A percentile compares a stretch with the other conserved stretches of the same genome.
Evolutionary conservation across 1,140 invertebrate species (phyloP).

Genomic region (Matsumurasca onukii): DNA sequence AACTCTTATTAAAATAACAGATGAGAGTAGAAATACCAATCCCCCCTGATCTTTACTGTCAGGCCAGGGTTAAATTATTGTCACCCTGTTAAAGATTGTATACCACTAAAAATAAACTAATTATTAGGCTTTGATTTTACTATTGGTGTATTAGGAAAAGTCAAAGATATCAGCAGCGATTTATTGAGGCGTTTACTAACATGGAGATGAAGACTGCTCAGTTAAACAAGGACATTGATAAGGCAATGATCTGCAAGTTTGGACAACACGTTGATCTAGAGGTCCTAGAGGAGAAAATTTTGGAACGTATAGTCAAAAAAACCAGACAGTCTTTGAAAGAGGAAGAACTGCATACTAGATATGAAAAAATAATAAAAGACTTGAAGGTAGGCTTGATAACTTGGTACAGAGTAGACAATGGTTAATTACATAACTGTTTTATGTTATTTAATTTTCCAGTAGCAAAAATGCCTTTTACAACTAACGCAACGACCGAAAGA

Average conservation of each 20-base stretch:
- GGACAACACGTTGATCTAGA: conserved; percentile 55
- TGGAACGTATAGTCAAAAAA: conserved; percentile 55
- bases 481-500: no score
- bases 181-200: conserved; percentile 56
- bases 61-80: no score
- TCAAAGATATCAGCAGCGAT: conserved; percentile 53
- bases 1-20: no score
- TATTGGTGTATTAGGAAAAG: conserved; percentile 48
- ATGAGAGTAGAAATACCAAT: no score
- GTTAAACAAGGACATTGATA: conserved; percentile 52
- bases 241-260: conserved; percentile 58
- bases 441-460: no score
- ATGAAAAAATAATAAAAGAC: conserved; percentile 48
- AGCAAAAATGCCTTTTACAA: no score
- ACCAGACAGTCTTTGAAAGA: conserved; percentile 49
- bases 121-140: no score
- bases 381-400: conserved; percentile 36
- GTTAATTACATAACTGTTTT: no score
- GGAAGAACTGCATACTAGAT: conserved; percentile 49
- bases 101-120: no score
- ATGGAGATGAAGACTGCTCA: conserved; percentile 55
- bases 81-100: no score
- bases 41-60: no score
- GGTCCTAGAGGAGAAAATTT: conserved; percentile 56
- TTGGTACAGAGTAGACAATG: background rate